Percentiles rank a stretch among this genome's conserved stretches.
phyloP scores from a whole-genome alignment of 2,113 vertebrate species.

The Zapornia atra region DNA sequence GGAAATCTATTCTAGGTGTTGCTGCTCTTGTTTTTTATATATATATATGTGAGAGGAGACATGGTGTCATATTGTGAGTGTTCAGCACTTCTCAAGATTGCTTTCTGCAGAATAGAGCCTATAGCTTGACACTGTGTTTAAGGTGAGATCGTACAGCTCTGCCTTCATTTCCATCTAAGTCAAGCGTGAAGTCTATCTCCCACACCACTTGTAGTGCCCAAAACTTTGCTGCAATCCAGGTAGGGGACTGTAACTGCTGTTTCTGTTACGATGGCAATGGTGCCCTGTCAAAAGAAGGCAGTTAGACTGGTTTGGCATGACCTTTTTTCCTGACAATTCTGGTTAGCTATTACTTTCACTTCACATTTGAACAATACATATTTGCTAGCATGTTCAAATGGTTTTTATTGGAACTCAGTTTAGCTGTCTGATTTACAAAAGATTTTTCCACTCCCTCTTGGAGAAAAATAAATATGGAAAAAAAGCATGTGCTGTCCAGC shows the following conservation, averaged over 20 bases:
- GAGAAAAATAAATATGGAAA: neutral
- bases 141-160: neutral
- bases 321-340: neutral
- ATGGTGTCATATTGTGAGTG: neutral
- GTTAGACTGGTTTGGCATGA: neutral
- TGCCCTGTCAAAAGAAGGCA: neutral
- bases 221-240: neutral
- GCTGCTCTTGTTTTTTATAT: neutral
- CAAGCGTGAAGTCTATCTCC: accelerated
- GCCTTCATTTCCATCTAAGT: neutral
- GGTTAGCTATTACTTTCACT: neutral
- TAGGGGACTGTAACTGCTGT: accelerated
- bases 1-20: neutral
- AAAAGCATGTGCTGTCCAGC: neutral
- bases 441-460: neutral
- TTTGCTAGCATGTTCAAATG: neutral
- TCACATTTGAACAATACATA: neutral
- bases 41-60: neutral
- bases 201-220: neutral
- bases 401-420: neutral
- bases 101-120: neutral
- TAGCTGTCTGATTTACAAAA: neutral
- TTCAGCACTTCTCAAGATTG: neutral
- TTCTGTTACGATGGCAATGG: accelerated
- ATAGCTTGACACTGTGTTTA: neutral